Percentiles rank a stretch among this genome's conserved stretches.
Evolutionary conservation across 2,797 vertebrate species (phyloP).

Genomic region (Pipistrellus pygmaeus): DNA sequence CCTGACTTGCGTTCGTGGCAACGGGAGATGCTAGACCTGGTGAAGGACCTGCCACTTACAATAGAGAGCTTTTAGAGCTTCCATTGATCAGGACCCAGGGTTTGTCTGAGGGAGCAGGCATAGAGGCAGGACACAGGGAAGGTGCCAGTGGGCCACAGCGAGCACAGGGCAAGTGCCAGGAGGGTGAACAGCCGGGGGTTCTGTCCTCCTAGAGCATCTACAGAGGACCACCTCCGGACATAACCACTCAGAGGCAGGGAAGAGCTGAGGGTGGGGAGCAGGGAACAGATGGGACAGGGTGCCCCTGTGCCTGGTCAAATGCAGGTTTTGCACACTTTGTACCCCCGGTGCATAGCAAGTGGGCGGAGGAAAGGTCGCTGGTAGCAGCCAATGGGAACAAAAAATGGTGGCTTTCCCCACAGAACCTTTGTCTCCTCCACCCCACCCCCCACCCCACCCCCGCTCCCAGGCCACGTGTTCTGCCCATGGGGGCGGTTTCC

Average conservation of each 20-base stretch:
- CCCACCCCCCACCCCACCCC: fast-evolving
- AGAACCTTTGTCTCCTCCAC: background rate
- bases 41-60: background rate
- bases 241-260: background rate
- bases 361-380: background rate
- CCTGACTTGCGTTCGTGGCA: fast-evolving
- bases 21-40: too few species aligned
- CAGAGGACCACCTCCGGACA: fast-evolving
- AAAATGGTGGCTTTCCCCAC: background rate
- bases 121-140: background rate
- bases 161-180: background rate
- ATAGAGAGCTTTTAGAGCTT: background rate
- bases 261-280: background rate
- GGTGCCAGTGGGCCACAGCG: background rate
- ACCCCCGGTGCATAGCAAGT: background rate
- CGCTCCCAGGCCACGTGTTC: fast-evolving
- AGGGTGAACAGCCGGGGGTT: fast-evolving
- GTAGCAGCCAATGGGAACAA: background rate
- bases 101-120: background rate
- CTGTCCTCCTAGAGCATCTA: background rate
- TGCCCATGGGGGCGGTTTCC: background rate
- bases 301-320: too few species aligned
- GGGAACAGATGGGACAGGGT: background rate
- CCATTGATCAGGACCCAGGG: background rate
- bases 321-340: background rate